Base-by-base conservation (phyloP, 1,140 invertebrate species). In the Drosophila sechellia region DNA sequence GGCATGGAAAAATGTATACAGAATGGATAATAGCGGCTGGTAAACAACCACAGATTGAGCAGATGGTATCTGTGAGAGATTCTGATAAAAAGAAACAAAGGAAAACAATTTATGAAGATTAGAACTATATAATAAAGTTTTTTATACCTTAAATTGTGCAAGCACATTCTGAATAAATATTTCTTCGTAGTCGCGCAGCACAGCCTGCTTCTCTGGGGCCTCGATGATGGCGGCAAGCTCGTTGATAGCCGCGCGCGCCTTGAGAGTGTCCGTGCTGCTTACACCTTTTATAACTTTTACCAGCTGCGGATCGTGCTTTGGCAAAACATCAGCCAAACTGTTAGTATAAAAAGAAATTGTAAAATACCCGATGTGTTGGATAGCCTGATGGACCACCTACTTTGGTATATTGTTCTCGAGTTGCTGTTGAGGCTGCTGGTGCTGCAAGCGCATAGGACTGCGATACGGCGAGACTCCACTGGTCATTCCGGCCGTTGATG, bases 1-100 rank as follows among this genome's bases (percentile, higher is more conserved):
- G 58, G 96, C 95, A 93, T 96, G 93, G 53, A 98, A 95, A 92
- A 99, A 99, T 39, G 95, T 92, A 79, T 98, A 97, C 48, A 97
- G 94, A 91, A 98, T 97, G 25, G 96, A 94, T 15, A 98, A 92
- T 71, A 98, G 95, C 4, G 94, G 94, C 91, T 98, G 97, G 64
- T 97, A 96, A 95, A 99, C 73, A 96, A 94, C 92, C 96, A 98
- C 93, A 96, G 97, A 43, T 97, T 95, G 52, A 96, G 92, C 81
- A 97, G 97, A 73, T 95, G 95, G 90, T 95, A 97, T 57, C 96
- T 96, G 13, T 93, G 94, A 71, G 93, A 94, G 55, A 94, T 93
- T 52, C 94, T 94, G 50, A 87, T 92, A 12, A 63, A 53, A n/a
- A 90, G 90, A 17, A 56, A 6, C 1, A 0, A 22, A 15, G 6